These are phyloP conservation scores for Agrotis puta DNA, from an alignment of 2,888 invertebrate genomes.

Conservation along the genomic window DNA sequence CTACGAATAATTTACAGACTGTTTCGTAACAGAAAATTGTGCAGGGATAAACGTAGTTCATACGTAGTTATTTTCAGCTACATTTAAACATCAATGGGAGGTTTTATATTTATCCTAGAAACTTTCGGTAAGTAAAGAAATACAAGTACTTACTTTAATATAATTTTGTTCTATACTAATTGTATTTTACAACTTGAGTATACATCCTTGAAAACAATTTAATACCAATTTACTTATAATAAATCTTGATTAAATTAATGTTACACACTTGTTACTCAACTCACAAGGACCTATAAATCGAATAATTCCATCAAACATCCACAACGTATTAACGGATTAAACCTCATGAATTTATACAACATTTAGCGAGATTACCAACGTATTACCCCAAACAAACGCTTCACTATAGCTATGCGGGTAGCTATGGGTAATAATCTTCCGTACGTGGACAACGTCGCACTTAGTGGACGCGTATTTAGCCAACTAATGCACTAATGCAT, in stretches of 20 bases:
- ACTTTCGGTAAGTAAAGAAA: neutral
- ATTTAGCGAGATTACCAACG: constrained; percentile 51
- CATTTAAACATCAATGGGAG: constrained; percentile 7
- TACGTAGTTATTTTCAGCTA: neutral
- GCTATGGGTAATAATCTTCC: constrained; percentile 50
- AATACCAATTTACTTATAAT: too few species aligned
- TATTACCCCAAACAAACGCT: constrained; percentile 45
- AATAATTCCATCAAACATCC: constrained; percentile 19
- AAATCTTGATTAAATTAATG: too few species aligned
- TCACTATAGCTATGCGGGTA: constrained; percentile 15
- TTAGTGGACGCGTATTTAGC: constrained; percentile 56
- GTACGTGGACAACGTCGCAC: constrained; percentile 49
- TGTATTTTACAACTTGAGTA: too few species aligned
- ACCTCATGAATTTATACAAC: constrained; percentile 43
- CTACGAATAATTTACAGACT: constrained; percentile 49
- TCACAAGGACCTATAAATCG: neutral
- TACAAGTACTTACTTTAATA: neutral
- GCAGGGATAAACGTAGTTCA: constrained; percentile 6
- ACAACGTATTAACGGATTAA: constrained; percentile 8
- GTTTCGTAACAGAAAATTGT: constrained; percentile 19
- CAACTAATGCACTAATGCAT: constrained; percentile 73
- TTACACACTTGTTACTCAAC: neutral
- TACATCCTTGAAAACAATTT: too few species aligned
- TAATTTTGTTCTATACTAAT: neutral
- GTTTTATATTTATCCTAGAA: neutral